Conservation (phyloP, 1,140 invertebrate species). For the Bombus confusus region DNA sequence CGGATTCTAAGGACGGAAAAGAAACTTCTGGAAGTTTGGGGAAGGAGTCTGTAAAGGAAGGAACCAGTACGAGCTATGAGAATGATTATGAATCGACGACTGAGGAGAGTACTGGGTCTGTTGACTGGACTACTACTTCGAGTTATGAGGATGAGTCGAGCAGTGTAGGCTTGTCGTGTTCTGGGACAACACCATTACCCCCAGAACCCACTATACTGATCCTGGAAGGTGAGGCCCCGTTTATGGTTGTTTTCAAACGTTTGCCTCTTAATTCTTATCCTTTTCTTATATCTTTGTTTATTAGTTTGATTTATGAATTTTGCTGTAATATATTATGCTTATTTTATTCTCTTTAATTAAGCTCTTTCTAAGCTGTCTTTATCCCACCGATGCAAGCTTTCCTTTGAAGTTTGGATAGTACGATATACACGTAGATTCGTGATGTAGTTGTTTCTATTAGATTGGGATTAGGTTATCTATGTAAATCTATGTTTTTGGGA, state of each 20-base stretch:
- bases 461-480: background rate
- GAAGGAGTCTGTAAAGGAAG: constrained; percentile 58
- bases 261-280: background rate
- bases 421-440: background rate
- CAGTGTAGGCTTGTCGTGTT: constrained; percentile 79
- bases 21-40: constrained; percentile 39
- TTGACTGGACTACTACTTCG: constrained; percentile 48
- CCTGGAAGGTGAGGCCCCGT: constrained; percentile 87
- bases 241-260: constrained; percentile 48
- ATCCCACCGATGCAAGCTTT: constrained; percentile 31
- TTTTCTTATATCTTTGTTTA: background rate
- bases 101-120: constrained; percentile 42
- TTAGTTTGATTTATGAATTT: background rate
- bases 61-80: constrained; percentile 10
- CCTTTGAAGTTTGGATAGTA: constrained; percentile 27
- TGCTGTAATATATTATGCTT: constrained; percentile 3
- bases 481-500: too few relatives aligned
- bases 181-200: constrained; percentile 84
- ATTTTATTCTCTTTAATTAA: background rate
- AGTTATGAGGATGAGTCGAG: constrained; percentile 67
- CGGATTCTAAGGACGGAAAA: background rate
- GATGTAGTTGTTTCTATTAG: background rate
- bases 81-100: constrained; percentile 41
- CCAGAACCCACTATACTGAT: constrained; percentile 88
- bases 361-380: background rate